Evolutionary conservation across 2,888 invertebrate species (phyloP), one percentile per base, ranked within the genome.

Genomic region (Glomeris marginata): DNA sequence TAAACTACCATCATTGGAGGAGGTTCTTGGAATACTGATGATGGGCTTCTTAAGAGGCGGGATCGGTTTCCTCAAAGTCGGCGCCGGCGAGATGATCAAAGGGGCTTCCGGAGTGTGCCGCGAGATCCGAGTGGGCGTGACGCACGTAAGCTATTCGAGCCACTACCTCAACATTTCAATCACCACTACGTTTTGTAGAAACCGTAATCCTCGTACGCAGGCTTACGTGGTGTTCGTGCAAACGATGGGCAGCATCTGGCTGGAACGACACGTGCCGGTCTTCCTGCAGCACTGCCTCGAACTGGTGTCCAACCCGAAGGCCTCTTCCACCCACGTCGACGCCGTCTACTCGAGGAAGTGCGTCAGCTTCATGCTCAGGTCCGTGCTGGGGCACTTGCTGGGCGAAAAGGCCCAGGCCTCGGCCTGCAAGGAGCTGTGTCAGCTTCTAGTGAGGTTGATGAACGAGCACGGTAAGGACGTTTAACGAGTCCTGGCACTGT

Each of bases 311-410:
- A 92, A 91, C 70, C 92, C 94, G 0, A 90, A 90, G 68, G 90
- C 92, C 0, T 88, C 91, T 1, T 86, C 87, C 13, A 90, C 91
- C 0, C 97, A 98, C 63, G 92, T 95, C 0, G 95, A 97, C 67
- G 92, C 94, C 13, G 94, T 97, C 1, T 94, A 95, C 66, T 92
- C 95, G 1, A 78, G 97, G 58, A 94, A 94, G 69, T 98, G 97
- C 66, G 87, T 97, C 53, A 87, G 86, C 65, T 98, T 92, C 66
- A 90, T 97, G 57, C 72, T 97, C 49, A 77, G 92, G 45, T 84
- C 87, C 54, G 81, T 91, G 1, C 74, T 97, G 36, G 94, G 97
- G 0, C 84, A 87, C 65, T 81, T 97, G 78, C 74, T 98, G 20
- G 88, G 94, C 0, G 98, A 98, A 70, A 94, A 94, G 61, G 92